Evolutionary conservation across 2,797 vertebrate species (phyloP).

Genomic region (Lagorchestes hirsutus): DNA sequence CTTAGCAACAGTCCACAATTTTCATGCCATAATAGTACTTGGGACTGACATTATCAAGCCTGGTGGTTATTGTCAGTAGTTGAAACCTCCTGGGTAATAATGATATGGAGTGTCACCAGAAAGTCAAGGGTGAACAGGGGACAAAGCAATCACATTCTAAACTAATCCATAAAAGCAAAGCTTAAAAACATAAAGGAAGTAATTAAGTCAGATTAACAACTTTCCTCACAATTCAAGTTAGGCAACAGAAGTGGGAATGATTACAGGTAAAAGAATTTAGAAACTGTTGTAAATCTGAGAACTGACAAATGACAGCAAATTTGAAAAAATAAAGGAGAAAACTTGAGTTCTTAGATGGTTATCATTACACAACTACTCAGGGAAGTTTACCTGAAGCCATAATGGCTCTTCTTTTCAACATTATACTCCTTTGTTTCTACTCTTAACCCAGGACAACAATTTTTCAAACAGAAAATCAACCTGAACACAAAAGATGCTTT

Average conservation of each 20-base stretch:
- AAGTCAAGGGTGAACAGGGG: slow-evolving; percentile 54
- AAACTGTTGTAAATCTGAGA: slow-evolving; percentile 55
- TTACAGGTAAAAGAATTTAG: slow-evolving; percentile 66
- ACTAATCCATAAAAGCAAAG: slow-evolving; percentile 37
- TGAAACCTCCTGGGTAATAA: slow-evolving; percentile 23
- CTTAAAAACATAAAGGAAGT: slow-evolving; percentile 43
- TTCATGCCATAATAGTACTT: not conserved
- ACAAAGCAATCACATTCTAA: slow-evolving; percentile 40
- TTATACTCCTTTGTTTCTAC: not conserved
- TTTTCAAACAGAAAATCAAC: slow-evolving; percentile 24
- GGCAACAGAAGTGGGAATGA: slow-evolving; percentile 21
- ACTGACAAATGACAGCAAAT: slow-evolving; percentile 41
- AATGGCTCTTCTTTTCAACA: not conserved
- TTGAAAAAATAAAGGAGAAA: slow-evolving; percentile 58
- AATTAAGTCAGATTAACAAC: slow-evolving; percentile 63
- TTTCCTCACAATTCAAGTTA: slow-evolving; percentile 68
- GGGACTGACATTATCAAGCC: not conserved
- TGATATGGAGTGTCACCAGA: slow-evolving; percentile 17
- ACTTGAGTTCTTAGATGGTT: not conserved
- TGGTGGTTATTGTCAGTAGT: not conserved
- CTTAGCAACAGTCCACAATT: not conserved
- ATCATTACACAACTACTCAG: not conserved
- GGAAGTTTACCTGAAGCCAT: not conserved
- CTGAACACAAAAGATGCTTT: slow-evolving; percentile 25
- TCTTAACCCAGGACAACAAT: not conserved